These are phyloP conservation scores for Umimayanthus kanabou DNA, from an alignment of 92 coral and sea anemone species.

Conservation along the genomic window DNA sequence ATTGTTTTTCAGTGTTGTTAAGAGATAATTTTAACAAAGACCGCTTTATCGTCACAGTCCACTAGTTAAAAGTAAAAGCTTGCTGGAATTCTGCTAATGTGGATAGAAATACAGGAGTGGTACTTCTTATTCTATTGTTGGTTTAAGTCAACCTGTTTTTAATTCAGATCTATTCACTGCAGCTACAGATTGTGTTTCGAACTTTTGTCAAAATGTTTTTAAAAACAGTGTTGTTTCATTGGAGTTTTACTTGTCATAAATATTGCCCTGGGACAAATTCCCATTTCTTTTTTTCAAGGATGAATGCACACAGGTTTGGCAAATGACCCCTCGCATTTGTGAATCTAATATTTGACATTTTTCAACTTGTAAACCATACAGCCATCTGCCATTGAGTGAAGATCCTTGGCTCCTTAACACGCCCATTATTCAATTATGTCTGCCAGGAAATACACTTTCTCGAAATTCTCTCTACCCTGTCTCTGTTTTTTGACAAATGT, in stretches of 20 bases:
- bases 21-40: slow-evolving; percentile 11
- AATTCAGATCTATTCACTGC: neutral
- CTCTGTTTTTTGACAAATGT: neutral
- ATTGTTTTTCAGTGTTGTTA: neutral
- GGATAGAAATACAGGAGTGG: neutral
- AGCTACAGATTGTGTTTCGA: neutral
- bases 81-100: neutral
- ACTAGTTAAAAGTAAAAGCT: neutral
- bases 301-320: neutral
- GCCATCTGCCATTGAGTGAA: neutral
- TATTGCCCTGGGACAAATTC: slow-evolving; percentile 1
- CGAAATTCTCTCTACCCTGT: no score
- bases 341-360: neutral
- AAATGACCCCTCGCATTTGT: neutral
- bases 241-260: neutral
- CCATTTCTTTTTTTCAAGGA: neutral
- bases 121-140: neutral
- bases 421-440: neutral
- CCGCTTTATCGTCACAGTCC: neutral
- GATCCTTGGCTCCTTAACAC: neutral
- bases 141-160: neutral
- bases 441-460: neutral
- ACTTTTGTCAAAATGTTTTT: no score
- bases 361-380: slow-evolving; percentile 13
- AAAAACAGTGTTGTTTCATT: no score